A percentile compares a stretch with the other conserved stretches of the same genome.
These are phyloP conservation scores for Sarcophaga subvicina DNA, from an alignment of 2,888 invertebrate genomes.

Conservation along the genomic window DNA sequence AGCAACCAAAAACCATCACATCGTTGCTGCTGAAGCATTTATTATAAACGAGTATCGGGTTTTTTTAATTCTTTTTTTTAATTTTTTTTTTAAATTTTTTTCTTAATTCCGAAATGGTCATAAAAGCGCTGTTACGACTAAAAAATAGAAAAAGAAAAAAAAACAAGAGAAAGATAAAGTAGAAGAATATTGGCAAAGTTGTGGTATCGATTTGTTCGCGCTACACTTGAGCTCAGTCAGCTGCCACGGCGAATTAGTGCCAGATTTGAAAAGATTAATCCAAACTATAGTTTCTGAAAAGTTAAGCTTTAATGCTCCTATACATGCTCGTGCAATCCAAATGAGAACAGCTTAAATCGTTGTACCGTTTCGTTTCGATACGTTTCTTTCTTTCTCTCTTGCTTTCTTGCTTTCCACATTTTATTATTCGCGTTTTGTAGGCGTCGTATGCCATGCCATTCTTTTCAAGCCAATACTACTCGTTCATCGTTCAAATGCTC, in stretches of 20 bases:
- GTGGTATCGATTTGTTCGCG: slow-evolving; percentile 45
- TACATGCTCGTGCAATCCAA: slow-evolving; percentile 21
- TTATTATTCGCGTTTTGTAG: slow-evolving; percentile 45
- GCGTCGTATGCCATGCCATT: slow-evolving; percentile 51
- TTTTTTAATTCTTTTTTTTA: too few species aligned
- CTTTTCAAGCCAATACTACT: slow-evolving; percentile 25
- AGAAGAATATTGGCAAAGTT: not conserved
- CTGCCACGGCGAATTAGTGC: slow-evolving; percentile 56
- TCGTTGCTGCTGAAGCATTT: not conserved
- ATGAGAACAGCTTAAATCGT: slow-evolving; percentile 40
- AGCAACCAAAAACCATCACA: too few species aligned
- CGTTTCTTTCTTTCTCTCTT: too few species aligned
- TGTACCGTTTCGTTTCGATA: slow-evolving; percentile 35
- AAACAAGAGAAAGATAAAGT: not conserved
- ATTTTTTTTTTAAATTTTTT: too few species aligned
- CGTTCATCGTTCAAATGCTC: slow-evolving; percentile 9
- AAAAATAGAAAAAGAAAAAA: not conserved
- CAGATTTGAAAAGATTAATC: slow-evolving; percentile 60
- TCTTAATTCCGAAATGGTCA: slow-evolving; percentile 16
- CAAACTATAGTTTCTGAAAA: not conserved
- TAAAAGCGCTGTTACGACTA: not conserved
- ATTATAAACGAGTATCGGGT: slow-evolving; percentile 6
- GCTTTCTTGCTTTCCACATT: not conserved
- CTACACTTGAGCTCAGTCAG: slow-evolving; percentile 51
- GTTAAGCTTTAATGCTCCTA: slow-evolving; percentile 40